phyloP scores from a whole-genome alignment of 2,113 vertebrate genomes.

The Cynoglossus semilaevis region DNA sequence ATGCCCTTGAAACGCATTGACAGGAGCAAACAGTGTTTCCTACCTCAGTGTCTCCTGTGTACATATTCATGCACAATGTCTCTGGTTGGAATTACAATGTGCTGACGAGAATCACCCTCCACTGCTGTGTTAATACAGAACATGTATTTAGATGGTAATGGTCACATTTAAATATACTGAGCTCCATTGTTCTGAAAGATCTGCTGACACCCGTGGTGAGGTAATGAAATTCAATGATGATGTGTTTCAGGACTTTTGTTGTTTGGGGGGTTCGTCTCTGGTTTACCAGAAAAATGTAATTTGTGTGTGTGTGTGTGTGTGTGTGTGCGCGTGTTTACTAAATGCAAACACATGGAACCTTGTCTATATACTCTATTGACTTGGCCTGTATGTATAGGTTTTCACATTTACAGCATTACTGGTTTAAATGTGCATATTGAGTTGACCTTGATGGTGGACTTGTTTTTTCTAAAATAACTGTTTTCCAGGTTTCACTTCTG shows the following conservation, averaged over 20 bases:
- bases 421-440: too few relatives aligned
- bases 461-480: too few relatives aligned
- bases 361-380: too few relatives aligned
- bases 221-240: constrained; percentile 31
- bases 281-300: neutral
- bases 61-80: constrained; percentile 56
- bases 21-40: neutral
- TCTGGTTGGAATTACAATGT: constrained; percentile 50
- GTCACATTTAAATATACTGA: constrained; percentile 16
- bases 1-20: constrained; percentile 12
- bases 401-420: too few relatives aligned
- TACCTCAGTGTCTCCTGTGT: constrained; percentile 4
- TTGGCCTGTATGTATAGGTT: too few relatives aligned
- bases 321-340: too few relatives aligned
- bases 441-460: too few relatives aligned
- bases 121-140: constrained; percentile 13
- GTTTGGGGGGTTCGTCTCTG: too few relatives aligned
- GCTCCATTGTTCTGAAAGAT: constrained; percentile 40
- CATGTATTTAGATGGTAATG: constrained; percentile 3
- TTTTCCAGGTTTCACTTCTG: too few relatives aligned
- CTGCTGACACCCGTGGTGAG: constrained; percentile 19
- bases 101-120: constrained; percentile 42
- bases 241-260: constrained; percentile 8
- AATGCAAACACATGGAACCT: too few relatives aligned
- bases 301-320: constrained; percentile 21